Base-by-base conservation (phyloP, 2,888 invertebrate genomes). In the Emesis russula region DNA sequence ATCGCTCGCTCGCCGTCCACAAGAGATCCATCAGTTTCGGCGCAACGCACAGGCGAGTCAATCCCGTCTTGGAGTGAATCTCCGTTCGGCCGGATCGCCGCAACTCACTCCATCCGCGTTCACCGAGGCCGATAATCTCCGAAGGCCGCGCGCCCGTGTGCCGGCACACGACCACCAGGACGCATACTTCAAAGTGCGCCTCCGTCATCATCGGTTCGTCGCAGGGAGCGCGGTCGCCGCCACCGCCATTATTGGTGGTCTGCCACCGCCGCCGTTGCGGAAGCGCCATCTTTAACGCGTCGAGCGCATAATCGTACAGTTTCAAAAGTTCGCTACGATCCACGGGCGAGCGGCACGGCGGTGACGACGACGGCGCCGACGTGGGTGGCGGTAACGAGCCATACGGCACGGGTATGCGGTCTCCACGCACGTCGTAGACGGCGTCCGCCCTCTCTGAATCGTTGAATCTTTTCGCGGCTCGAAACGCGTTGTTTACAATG, bases 1-100 rank as follows among this genome's bases (percentile, higher is more conserved):
- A 63, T 11, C 18, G 63, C 63, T 63, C 18, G 63, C 63, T 63
- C 63, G 63, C 63, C 63, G 7, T 4, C 63, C 63, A 63, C 63
- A 63, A 25, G 25, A 63, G 63, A 63, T 63, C 63, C 63, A 63
- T 63, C 18, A 63, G 63, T 25, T 63, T 63, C 3, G 63, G 63
- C 5, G 63, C 63, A 9, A 63, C 63, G 63, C 63, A 63, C 63
- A 63, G 25, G 25, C 63, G 63, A 63, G 25, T 11, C 63, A 25
- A 63, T 63, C 63, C 63, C 63, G 63, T 63, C 25, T 63, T 63
- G 63, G 63, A 63, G 25, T 63, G 63, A 63, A 63, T 63, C 63
- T 63, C 11, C 63, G 63, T 63, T 7, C 25, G 63, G 25, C 63
- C 63, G 63, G 63, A 63, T 63, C 25, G 63, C 25, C 63, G 63